Evolutionary conservation across 2,113 vertebrate species (phyloP).

Genomic region (Falcunculus frontatus): DNA sequence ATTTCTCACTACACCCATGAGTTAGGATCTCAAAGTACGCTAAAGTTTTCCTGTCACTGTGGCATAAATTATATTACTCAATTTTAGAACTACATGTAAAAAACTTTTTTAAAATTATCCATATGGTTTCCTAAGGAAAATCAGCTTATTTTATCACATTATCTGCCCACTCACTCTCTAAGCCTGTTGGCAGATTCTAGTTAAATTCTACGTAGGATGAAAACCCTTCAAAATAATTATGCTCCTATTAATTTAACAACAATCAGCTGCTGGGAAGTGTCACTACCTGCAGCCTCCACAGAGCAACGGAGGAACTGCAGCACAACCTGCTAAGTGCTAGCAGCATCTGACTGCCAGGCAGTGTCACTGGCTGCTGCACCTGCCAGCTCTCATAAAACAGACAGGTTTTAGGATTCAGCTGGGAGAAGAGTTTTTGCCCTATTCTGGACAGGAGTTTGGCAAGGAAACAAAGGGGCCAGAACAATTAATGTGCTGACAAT

Average conservation of each 20-base stretch:
- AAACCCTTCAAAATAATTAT: background rate
- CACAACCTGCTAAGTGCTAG: fast-evolving
- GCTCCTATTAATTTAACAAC: background rate
- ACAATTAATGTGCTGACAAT: background rate
- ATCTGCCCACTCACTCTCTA: background rate
- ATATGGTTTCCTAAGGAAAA: background rate
- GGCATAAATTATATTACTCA: background rate
- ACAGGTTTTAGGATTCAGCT: background rate
- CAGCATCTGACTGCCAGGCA: background rate
- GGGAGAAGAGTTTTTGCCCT: background rate
- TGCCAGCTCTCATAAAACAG: background rate
- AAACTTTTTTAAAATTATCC: background rate
- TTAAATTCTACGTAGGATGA: background rate
- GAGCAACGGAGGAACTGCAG: background rate
- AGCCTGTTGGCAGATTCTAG: background rate
- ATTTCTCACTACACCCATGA: background rate
- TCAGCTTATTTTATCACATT: background rate
- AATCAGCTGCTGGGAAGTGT: background rate
- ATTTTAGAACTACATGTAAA: background rate
- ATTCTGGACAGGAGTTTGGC: background rate
- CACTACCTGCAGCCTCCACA: background rate
- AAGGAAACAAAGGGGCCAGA: background rate
- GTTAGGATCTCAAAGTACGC: background rate
- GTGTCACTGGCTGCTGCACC: background rate
- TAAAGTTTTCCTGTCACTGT: background rate